phyloP scores from a whole-genome alignment of 2,113 vertebrate genomes.

The Guaruba guarouba region DNA sequence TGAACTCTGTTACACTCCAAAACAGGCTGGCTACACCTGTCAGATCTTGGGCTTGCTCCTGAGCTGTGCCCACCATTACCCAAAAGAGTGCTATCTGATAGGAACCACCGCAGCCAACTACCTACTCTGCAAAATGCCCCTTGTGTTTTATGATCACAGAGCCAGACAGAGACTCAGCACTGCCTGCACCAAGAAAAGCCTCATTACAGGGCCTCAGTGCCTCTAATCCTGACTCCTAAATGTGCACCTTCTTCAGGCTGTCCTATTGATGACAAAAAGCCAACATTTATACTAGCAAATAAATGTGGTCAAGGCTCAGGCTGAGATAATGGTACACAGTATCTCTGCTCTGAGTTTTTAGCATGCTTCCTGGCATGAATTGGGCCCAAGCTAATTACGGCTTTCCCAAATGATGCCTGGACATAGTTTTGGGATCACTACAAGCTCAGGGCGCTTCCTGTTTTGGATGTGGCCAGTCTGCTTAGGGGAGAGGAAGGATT shows the following conservation, averaged over 20 bases:
- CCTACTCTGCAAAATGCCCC: background rate
- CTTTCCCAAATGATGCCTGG: background rate
- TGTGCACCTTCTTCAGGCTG: background rate
- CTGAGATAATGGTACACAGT: background rate
- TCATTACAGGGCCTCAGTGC: accelerated
- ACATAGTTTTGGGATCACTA: background rate
- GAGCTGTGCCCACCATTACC: background rate
- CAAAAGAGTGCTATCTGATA: background rate
- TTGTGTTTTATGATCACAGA: background rate
- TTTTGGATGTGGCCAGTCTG: background rate
- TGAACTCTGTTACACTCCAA: background rate
- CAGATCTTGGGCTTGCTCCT: background rate
- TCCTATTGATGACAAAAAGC: background rate
- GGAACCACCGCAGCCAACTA: background rate
- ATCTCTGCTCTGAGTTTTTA: background rate
- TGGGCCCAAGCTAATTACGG: background rate
- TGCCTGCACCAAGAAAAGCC: background rate
- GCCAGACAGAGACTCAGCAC: background rate
- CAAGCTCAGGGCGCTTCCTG: background rate
- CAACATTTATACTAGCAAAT: background rate
- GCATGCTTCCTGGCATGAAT: background rate
- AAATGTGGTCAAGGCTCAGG: background rate
- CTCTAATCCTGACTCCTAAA: background rate
- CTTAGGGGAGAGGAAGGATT: background rate
- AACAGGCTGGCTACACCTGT: background rate